Percentiles rank a stretch among this genome's conserved stretches.
These are phyloP conservation scores for Elysia crispata DNA, from an alignment of 2,888 invertebrate genomes.

Conservation along the genomic window DNA sequence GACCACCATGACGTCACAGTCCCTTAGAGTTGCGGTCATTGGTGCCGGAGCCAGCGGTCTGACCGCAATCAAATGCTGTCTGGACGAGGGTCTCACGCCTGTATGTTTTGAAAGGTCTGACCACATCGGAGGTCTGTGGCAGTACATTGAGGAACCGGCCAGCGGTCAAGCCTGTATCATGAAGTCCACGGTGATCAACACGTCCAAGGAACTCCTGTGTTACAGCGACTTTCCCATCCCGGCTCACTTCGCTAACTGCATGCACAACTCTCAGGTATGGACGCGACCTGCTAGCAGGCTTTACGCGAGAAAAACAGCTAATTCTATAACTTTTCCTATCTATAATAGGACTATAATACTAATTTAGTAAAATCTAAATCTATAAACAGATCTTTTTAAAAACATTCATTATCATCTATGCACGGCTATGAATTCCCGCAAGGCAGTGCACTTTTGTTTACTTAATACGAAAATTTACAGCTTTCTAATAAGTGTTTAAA, in stretches of 20 bases:
- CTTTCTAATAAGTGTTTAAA: no score
- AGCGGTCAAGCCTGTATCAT: slow-evolving; percentile 70
- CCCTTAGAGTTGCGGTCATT: slow-evolving; percentile 64
- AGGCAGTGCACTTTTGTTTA: no score
- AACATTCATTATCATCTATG: no score
- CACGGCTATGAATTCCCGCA: no score
- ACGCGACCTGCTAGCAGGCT: no score
- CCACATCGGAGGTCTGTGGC: slow-evolving; percentile 74
- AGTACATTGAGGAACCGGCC: slow-evolving; percentile 61
- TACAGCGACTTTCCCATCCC: slow-evolving; percentile 77
- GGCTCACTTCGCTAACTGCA: slow-evolving; percentile 73
- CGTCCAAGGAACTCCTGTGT: slow-evolving; percentile 73
- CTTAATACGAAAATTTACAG: no score
- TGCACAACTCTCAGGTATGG: slow-evolving; percentile 71
- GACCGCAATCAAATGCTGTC: slow-evolving; percentile 70
- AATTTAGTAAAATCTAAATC: no score
- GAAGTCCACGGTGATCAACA: slow-evolving; percentile 74
- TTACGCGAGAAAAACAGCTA: no score
- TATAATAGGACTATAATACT: no score
- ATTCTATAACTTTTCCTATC: no score
- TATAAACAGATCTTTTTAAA: no score
- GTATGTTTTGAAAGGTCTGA: slow-evolving; percentile 71
- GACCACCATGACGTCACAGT: slow-evolving; percentile 42
- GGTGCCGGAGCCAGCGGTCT: slow-evolving; percentile 71
- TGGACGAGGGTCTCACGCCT: slow-evolving; percentile 69